Base-by-base conservation (phyloP, 2,888 invertebrate species). In the Chaitophorus viminalis region DNA sequence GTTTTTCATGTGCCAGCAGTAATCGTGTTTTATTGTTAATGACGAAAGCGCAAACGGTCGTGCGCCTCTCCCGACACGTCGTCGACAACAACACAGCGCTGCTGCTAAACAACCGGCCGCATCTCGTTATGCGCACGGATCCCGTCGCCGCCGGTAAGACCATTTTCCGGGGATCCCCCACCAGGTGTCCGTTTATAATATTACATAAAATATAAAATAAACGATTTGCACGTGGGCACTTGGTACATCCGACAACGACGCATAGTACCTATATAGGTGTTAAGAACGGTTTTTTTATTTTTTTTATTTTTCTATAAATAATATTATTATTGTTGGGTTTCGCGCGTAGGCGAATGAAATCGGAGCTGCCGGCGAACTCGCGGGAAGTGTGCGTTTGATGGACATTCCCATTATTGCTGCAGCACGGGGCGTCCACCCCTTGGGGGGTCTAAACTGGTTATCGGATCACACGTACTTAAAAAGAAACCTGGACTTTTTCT, bases 401-500 rank as follows among this genome's bases (percentile, higher is more conserved):
- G 87, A 81, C 87, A 36, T 87, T 81, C 87, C 81, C 31, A 87
- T 87, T 87, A 87, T 87, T 60, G 79, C 74, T 3, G 39, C 79
- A 31, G 74, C 81, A 29, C 65, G 87, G 87, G 87, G 46, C 81
- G 81, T 87, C 87, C 60, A n/a, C 36, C 81, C 81, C 60, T 81
- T 33, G 74, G 65, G 79, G 87, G 60, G 72, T 75, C 74, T 3
- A 75, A 81, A 87, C 87, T 74, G 81, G 87, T 87, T 87, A n/a
- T 33, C 81, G 46, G 31, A 79, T 79, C 60, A 14, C 79, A 25
- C 60, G 70, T 39, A 31, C 39, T 65, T 65, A 36, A 29, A 82
- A 74, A 52, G 82, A 82, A 74, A 72, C 52, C 82, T 52, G 72
- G 72, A 72, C 52, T 68, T 70, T 36, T 68, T 68, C 33, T 33